Conservation (phyloP, 2,797 vertebrate species). For the Cirrhinus molitorella region DNA sequence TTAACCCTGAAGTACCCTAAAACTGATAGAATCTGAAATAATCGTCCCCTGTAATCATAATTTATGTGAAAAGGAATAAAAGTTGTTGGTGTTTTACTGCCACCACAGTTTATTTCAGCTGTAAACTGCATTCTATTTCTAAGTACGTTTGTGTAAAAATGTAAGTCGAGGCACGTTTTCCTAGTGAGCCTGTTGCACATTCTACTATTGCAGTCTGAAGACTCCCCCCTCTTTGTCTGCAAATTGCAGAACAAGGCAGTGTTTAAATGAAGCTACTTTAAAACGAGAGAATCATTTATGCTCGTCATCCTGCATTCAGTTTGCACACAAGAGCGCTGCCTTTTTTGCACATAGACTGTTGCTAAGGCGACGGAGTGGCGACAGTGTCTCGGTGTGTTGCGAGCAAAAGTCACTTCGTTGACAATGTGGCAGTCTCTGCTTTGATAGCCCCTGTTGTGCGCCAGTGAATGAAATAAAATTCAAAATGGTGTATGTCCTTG, state of each 20-base stretch:
- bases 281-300: not conserved
- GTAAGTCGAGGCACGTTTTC: not conserved
- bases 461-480: conserved; percentile 2
- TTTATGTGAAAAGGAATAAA: too few relatives aligned
- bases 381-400: not conserved
- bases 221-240: not conserved
- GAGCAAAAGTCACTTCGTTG: conserved; percentile 29
- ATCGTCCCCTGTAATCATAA: too few relatives aligned
- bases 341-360: conserved; percentile 37
- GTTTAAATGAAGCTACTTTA: conserved; percentile 13
- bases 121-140: not conserved
- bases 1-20: not conserved
- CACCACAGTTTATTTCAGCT: too few relatives aligned
- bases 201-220: not conserved
- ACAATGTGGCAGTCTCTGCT: not conserved
- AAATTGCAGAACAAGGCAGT: conserved; percentile 16
- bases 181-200: not conserved
- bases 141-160: not conserved
- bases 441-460: conserved; percentile 3
- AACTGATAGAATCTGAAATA: too few relatives aligned
- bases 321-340: conserved; percentile 2
- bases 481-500: conserved; percentile 23
- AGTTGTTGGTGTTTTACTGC: too few relatives aligned
- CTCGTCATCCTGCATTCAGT: not conserved
- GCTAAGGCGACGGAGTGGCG: conserved; percentile 22